A percentile compares a stretch with the other conserved stretches of the same genome.
Evolutionary conservation across 2,113 vertebrate genomes (phyloP).

Genomic region (Indicator indicator): DNA sequence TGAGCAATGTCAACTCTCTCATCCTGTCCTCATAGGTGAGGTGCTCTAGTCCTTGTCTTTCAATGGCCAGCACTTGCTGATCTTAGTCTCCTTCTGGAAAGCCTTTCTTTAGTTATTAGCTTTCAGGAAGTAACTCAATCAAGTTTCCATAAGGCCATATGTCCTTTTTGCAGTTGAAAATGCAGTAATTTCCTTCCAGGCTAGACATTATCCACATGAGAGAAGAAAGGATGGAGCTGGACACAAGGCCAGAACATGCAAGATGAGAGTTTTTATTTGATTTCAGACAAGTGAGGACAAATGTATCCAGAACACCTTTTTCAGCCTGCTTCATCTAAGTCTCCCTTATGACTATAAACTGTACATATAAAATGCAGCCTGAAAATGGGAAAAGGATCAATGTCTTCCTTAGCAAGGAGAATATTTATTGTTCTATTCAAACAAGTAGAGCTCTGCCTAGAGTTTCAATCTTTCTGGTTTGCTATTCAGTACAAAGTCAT

Average conservation of each 20-base stretch:
- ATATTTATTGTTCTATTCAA: neutral
- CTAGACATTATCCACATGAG: constrained; percentile 28
- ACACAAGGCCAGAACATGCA: neutral
- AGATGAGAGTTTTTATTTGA: constrained; percentile 17
- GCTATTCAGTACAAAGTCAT: neutral
- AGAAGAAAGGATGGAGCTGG: neutral
- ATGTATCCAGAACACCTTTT: neutral
- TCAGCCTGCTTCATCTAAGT: neutral
- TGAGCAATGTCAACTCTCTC: too few species aligned
- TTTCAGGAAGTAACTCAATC: constrained; percentile 8
- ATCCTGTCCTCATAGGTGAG: too few species aligned
- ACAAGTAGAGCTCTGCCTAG: neutral
- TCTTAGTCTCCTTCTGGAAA: neutral
- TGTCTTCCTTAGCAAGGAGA: neutral
- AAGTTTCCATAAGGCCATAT: constrained; percentile 29
- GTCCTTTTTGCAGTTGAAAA: constrained; percentile 20
- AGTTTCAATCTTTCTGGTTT: neutral
- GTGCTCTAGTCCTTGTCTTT: neutral
- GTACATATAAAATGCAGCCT: neutral
- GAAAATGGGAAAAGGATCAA: neutral
- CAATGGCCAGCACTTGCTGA: neutral
- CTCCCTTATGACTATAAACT: neutral
- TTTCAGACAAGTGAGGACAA: neutral
- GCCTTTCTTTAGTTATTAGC: neutral
- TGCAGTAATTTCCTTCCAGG: constrained; percentile 48